Conservation (phyloP, 2,113 vertebrate genomes). For the Pachypanchax playfairii region DNA sequence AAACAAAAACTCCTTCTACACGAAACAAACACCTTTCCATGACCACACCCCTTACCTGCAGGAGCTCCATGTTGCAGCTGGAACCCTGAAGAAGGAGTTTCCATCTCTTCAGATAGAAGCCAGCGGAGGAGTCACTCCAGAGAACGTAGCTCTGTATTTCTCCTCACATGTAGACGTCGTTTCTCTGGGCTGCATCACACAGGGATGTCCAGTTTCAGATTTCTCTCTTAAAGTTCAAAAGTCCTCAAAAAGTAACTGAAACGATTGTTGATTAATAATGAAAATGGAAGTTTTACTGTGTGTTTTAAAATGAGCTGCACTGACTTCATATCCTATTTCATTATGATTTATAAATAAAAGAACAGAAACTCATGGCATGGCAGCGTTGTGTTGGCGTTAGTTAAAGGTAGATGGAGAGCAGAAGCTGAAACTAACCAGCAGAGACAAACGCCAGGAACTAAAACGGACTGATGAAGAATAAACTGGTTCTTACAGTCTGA, state of each 20-base stretch:
- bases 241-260: background rate
- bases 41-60: slow-evolving; percentile 29
- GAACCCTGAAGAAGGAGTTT: slow-evolving; percentile 75
- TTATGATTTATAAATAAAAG: background rate
- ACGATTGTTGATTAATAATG: background rate
- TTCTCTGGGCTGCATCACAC: slow-evolving; percentile 86
- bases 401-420: background rate
- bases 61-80: slow-evolving; percentile 78
- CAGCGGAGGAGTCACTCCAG: slow-evolving; percentile 82
- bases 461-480: background rate
- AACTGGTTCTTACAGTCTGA: background rate
- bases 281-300: background rate
- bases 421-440: background rate
- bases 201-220: slow-evolving; percentile 81
- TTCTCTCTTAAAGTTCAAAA: slow-evolving; percentile 84
- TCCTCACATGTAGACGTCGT: slow-evolving; percentile 81
- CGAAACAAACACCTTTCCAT: too few species aligned
- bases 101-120: slow-evolving; percentile 78
- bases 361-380: background rate
- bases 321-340: background rate
- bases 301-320: background rate
- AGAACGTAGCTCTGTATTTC: slow-evolving; percentile 74
- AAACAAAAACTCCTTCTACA: too few species aligned
- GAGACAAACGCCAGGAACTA: too few species aligned
- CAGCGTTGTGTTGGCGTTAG: background rate